Evolutionary conservation across 1,140 invertebrate genomes (phyloP).

Genomic region (Planococcus citri): DNA sequence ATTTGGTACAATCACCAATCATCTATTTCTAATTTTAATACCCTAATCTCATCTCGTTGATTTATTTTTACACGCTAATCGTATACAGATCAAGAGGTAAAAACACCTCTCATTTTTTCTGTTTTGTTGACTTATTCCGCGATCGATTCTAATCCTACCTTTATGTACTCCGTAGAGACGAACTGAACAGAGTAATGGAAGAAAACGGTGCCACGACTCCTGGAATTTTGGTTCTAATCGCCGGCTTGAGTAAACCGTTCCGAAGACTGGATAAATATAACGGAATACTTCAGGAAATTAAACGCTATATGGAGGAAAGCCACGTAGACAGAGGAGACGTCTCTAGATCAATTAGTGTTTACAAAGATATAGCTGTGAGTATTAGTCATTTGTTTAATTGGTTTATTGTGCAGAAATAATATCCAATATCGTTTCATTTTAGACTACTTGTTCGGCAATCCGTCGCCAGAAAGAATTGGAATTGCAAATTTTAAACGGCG

Average conservation of each 20-base stretch:
- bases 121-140: too few relatives aligned
- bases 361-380: constrained; percentile 85
- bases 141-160: neutral
- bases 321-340: constrained; percentile 93
- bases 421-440: too few relatives aligned
- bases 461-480: constrained; percentile 93
- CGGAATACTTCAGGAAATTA: constrained; percentile 84
- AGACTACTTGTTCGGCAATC: constrained; percentile 70
- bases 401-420: too few relatives aligned
- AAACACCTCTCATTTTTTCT: too few relatives aligned
- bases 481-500: constrained; percentile 81
- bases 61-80: too few relatives aligned
- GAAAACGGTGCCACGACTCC: constrained; percentile 63
- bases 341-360: constrained; percentile 82
- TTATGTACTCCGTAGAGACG: constrained; percentile 46
- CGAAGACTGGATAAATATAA: constrained; percentile 89
- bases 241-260: constrained; percentile 87
- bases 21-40: too few relatives aligned
- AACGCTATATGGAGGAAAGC: constrained; percentile 85
- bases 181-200: constrained; percentile 78
- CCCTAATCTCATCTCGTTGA: too few relatives aligned
- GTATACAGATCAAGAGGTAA: too few relatives aligned
- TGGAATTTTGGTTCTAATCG: constrained; percentile 77
- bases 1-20: too few relatives aligned
- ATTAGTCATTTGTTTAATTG: too few relatives aligned